Percentiles rank a stretch among this genome's conserved stretches.
Conservation (phyloP, 2,888 invertebrate species). For the Pandemis corylana region DNA sequence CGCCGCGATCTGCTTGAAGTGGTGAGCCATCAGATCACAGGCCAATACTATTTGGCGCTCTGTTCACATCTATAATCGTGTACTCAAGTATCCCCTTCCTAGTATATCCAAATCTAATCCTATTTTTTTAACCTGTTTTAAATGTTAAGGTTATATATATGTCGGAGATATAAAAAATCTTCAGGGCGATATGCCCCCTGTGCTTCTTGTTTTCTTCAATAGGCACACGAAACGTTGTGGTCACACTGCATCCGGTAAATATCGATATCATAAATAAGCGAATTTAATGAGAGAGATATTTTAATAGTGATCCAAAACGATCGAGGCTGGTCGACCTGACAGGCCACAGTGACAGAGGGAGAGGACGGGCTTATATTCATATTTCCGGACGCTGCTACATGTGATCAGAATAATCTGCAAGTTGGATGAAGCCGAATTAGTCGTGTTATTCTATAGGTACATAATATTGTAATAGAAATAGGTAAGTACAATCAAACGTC, state of each 20-base stretch:
- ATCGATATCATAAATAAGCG: slow-evolving; percentile 52
- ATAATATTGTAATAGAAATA: slow-evolving; percentile 56
- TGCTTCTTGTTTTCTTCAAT: slow-evolving; percentile 83
- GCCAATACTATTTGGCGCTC: slow-evolving; percentile 16
- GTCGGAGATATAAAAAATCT: slow-evolving; percentile 65
- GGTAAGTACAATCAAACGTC: slow-evolving; percentile 52
- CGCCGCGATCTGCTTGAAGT: not conserved
- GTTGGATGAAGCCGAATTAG: slow-evolving; percentile 69
- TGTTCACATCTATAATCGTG: slow-evolving; percentile 53
- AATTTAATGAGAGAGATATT: slow-evolving; percentile 64
- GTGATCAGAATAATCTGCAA: slow-evolving; percentile 55
- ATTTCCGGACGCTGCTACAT: slow-evolving; percentile 58
- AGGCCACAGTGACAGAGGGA: slow-evolving; percentile 55
- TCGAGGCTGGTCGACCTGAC: slow-evolving; percentile 50
- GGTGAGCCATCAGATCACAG: slow-evolving; percentile 3
- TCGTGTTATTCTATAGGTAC: slow-evolving; percentile 60
- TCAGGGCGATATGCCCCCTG: slow-evolving; percentile 74
- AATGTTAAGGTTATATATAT: slow-evolving; percentile 78
- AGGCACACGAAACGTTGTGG: slow-evolving; percentile 58
- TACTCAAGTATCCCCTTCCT: slow-evolving; percentile 63
- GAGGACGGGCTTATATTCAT: slow-evolving; percentile 54
- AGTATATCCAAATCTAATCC: slow-evolving; percentile 83
- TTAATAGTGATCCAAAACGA: slow-evolving; percentile 52
- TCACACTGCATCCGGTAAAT: slow-evolving; percentile 61
- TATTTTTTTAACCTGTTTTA: slow-evolving; percentile 85